Evolutionary conservation across 2,888 invertebrate genomes (phyloP).

Genomic region (Drosophila mulleri): DNA sequence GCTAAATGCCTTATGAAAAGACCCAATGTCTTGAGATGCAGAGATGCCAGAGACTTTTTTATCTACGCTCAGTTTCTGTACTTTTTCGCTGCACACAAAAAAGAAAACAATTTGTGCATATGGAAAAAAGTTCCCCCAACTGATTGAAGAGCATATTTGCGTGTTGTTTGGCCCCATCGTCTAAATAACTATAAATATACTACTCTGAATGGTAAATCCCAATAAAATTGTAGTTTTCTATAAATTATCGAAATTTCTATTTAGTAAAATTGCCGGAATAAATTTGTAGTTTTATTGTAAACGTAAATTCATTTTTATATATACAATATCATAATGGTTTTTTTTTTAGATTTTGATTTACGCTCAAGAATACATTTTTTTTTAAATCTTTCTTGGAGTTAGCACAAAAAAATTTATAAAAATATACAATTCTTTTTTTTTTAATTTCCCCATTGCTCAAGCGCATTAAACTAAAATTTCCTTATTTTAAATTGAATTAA

Average conservation of each 20-base stretch:
- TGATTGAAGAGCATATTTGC: constrained; percentile 2
- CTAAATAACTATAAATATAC: background rate
- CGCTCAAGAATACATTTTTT: no score
- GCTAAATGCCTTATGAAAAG: constrained; percentile 39
- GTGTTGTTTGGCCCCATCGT: background rate
- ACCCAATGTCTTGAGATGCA: constrained; percentile 36
- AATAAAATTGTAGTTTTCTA: background rate
- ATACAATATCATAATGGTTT: no score
- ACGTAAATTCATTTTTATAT: no score
- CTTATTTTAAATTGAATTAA: background rate
- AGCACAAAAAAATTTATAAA: no score
- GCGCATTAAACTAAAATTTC: background rate
- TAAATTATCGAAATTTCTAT: no score
- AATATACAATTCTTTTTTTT: no score
- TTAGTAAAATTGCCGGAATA: no score
- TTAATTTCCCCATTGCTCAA: background rate
- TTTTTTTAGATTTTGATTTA: no score
- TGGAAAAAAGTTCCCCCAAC: constrained; percentile 3
- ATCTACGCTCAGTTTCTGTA: constrained; percentile 25
- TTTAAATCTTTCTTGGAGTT: no score
- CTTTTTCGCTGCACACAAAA: constrained; percentile 19
- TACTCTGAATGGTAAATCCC: background rate
- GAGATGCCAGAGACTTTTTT: background rate
- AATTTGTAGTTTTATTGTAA: no score
- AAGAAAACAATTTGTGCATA: background rate